phyloP scores from a whole-genome alignment of 30 jellyfish, hydroid and myxozoan species.

The Hydractinia symbiolongicarpus region DNA sequence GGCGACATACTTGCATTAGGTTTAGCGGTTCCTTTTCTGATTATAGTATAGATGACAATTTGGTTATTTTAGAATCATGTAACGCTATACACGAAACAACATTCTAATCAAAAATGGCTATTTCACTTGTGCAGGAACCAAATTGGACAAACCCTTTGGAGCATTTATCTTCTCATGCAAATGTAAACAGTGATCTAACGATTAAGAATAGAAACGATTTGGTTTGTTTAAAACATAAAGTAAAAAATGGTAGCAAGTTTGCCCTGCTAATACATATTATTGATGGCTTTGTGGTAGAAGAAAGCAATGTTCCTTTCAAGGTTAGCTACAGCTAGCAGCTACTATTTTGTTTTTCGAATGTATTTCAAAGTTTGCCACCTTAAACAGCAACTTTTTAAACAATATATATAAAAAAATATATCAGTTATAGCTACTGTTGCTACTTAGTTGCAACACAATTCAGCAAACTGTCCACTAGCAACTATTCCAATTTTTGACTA shows the following conservation, averaged over 20 bases:
- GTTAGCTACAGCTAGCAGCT: slow-evolving; percentile 17
- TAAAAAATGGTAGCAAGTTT: slow-evolving; percentile 4
- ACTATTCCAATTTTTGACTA: no score
- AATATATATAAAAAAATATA: no score
- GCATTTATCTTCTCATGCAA: neutral
- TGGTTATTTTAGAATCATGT: neutral
- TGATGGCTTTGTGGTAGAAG: slow-evolving; percentile 90
- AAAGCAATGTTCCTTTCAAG: slow-evolving; percentile 87
- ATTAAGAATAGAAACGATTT: neutral
- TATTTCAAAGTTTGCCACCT: neutral
- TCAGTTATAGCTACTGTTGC: no score
- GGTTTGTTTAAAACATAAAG: slow-evolving; percentile 3
- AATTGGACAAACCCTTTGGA: slow-evolving; percentile 13
- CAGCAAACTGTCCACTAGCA: no score
- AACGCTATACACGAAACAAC: neutral
- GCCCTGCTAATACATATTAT: slow-evolving; percentile 75
- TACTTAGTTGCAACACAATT: no score
- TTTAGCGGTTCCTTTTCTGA: no score
- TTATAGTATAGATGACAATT: no score
- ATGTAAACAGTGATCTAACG: neutral
- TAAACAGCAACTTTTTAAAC: no score
- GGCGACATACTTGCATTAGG: no score
- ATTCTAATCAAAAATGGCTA: neutral
- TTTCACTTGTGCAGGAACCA: slow-evolving; percentile 14
- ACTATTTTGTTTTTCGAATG: no score